phyloP scores from a whole-genome alignment of 2,113 vertebrate species.

The human region DNA sequence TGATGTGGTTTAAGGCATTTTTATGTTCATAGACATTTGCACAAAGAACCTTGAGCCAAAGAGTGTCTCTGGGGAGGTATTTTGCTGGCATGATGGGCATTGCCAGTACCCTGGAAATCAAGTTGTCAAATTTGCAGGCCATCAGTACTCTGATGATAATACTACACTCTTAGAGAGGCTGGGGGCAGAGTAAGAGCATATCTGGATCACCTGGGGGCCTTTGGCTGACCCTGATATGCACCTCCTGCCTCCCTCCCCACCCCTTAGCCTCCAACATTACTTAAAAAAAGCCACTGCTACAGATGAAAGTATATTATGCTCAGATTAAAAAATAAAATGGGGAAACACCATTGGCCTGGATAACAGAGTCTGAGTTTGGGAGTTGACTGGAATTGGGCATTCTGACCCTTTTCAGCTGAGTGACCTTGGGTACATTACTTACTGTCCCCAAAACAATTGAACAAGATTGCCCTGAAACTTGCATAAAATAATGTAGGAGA shows the following conservation, averaged over 20 bases:
- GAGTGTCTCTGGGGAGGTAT: background rate
- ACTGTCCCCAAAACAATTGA: background rate
- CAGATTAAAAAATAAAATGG: background rate
- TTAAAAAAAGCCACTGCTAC: background rate
- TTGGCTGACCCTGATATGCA: background rate
- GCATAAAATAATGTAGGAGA: background rate
- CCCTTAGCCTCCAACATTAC: background rate
- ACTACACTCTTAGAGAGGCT: background rate
- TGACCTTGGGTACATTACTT: background rate
- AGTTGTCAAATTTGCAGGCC: background rate
- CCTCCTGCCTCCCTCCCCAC: background rate
- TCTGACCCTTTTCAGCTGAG: background rate
- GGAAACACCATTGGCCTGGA: background rate
- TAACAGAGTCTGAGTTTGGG: background rate
- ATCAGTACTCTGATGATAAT: background rate
- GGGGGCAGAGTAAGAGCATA: background rate
- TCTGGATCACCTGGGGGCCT: background rate
- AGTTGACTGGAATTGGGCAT: background rate
- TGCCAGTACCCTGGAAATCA: background rate
- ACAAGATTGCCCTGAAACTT: background rate
- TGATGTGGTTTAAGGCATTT: background rate
- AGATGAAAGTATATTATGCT: background rate
- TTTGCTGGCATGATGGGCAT: background rate
- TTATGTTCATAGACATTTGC: background rate
- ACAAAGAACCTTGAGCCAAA: background rate